phyloP scores from a whole-genome alignment of 37 sponge, comb jelly and placozoan species.

The Hexactinellida sp. region DNA sequence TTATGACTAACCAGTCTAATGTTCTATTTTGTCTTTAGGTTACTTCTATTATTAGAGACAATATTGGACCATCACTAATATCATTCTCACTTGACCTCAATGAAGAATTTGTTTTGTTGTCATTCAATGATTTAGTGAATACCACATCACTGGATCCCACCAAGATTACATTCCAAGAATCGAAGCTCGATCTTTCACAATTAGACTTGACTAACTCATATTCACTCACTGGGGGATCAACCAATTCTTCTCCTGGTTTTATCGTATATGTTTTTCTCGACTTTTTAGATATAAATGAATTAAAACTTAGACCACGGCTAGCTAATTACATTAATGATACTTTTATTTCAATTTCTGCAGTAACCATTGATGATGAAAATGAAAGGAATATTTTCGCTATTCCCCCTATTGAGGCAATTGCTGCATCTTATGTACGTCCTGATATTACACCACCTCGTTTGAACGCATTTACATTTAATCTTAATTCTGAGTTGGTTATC shows the following conservation, averaged over 20 bases:
- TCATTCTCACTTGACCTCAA: background rate
- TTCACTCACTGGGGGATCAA: background rate
- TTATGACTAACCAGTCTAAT: too few relatives aligned
- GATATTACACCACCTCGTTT: constrained; percentile 45
- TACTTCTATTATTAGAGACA: background rate
- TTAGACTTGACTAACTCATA: background rate
- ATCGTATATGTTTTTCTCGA: background rate
- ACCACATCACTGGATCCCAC: background rate
- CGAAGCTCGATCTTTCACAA: background rate
- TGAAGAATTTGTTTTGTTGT: background rate
- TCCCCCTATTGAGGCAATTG: background rate
- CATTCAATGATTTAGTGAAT: constrained; percentile 1
- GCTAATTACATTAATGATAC: background rate
- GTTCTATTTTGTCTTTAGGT: background rate
- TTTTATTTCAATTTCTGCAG: background rate
- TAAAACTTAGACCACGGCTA: background rate
- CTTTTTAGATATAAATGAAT: background rate
- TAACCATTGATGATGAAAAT: background rate
- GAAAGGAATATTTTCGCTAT: background rate
- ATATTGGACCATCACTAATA: background rate
- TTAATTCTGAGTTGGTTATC: constrained; percentile 49
- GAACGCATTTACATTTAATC: constrained; percentile 41
- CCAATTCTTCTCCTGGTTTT: background rate
- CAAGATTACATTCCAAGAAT: background rate
- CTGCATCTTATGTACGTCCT: background rate